Base-by-base conservation (phyloP, 2,888 invertebrate species). In the Melieria omissa region DNA sequence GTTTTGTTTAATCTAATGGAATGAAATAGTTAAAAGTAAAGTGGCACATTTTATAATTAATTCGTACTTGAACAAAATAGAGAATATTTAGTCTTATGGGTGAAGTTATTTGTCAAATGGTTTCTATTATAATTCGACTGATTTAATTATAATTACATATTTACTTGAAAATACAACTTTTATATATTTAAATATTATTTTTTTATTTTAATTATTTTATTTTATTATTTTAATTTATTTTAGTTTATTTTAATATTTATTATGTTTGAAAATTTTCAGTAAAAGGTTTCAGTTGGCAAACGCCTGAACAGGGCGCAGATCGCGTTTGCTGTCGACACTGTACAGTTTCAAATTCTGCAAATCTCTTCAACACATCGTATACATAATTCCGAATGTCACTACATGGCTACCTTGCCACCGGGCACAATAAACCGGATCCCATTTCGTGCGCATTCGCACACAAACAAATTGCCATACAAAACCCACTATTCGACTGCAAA, bases 281-380 rank as follows among this genome's bases (percentile, higher is more conserved):
- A 57, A 10, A 7, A 16, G 41, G 41, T 5, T 57, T 16, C 41
- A 29, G 10, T 57, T 14, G 57, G 57, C 14, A 29, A 55, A 55
- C 55, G 29, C 12, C 8, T 29, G 29, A 55, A 29, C 16, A 55
- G 14, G 29, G 14, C 9, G 10, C 55, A 4, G 7, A 55, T 10
- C 4, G 29, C 0, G 29, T 55, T 55, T 55, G 16, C 12, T 55
- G 6, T 9, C 16, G 29, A 9, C 55, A 55, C 29, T 55, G 8
- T n/a, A n/a, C 55, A 55, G 8, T 55, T 55, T 7, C 55, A 10
- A 55, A 29, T 5, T 29, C 55, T 3, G 61, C 61, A 44, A 82
- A 84, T 84, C 82, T 82, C 83, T 83, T 85, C 84, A 84, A 84
- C 85, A 84, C 84, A 83, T 85, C 84, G 84, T 85, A 29, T 29